phyloP scores from a whole-genome alignment of 2,113 vertebrate species.

The Pelecanoides urinatrix region DNA sequence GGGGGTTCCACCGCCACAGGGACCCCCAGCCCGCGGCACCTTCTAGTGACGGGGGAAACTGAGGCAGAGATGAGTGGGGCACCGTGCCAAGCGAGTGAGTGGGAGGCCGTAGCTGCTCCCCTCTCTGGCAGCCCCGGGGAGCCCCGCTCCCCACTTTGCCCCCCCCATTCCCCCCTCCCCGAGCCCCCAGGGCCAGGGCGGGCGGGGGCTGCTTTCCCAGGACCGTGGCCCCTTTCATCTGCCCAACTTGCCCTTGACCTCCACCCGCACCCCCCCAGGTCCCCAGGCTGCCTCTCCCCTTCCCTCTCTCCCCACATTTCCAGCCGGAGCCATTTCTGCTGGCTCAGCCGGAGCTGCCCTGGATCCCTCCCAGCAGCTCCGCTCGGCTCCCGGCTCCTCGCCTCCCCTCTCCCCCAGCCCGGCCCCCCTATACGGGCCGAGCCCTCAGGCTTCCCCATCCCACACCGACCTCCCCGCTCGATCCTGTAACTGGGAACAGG shows the following conservation, averaged over 20 bases:
- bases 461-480: accelerated
- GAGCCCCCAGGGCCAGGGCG: not conserved
- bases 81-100: accelerated
- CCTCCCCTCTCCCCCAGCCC: not conserved
- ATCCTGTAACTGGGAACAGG: not conserved
- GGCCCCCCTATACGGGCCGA: not conserved
- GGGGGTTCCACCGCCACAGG: not conserved
- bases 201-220: not conserved
- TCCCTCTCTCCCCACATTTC: not conserved
- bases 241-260: not conserved
- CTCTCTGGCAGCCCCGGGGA: not conserved
- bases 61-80: not conserved
- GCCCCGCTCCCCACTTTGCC: accelerated
- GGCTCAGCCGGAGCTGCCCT: not conserved
- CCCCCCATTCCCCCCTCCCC: not conserved
- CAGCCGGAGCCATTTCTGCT: not conserved
- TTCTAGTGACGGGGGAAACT: not conserved
- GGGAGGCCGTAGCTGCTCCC: not conserved
- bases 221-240: not conserved
- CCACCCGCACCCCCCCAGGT: too few species aligned
- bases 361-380: not conserved
- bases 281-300: not conserved
- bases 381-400: not conserved
- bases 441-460: not conserved
- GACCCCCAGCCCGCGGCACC: accelerated